A percentile compares a stretch with the other conserved stretches of the same genome.
These are phyloP conservation scores for Drosophila ogumai DNA, from an alignment of 1,140 invertebrate species.

Conservation along the genomic window DNA sequence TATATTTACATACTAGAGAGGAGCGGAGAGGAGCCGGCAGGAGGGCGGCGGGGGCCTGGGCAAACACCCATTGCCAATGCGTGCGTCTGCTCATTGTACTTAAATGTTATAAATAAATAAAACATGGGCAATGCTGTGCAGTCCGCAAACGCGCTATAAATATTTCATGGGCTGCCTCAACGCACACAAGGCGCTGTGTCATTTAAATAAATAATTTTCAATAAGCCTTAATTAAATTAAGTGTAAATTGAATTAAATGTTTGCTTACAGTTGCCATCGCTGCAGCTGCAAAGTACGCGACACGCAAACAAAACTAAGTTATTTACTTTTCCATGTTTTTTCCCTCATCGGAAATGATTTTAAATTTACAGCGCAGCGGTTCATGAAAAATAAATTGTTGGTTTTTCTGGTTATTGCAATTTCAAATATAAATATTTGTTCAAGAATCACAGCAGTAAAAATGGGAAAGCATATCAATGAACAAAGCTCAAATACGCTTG, in stretches of 20 bases:
- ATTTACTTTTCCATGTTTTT: slow-evolving; percentile 31
- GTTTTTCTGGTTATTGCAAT: slow-evolving; percentile 10
- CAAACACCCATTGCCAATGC: slow-evolving; percentile 58
- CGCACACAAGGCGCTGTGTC: slow-evolving; percentile 32
- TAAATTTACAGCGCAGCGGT: slow-evolving; percentile 6
- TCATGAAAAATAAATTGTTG: slow-evolving; percentile 17
- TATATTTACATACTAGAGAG: slow-evolving; percentile 64
- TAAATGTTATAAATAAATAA: slow-evolving; percentile 78
- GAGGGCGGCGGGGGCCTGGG: slow-evolving; percentile 34
- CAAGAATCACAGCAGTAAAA: not conserved
- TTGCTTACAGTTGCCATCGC: slow-evolving; percentile 25
- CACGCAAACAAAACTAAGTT: slow-evolving; percentile 17
- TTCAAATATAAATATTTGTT: slow-evolving; percentile 22
- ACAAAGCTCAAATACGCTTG: not conserved
- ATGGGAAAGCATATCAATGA: not conserved
- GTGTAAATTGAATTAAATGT: slow-evolving; percentile 73
- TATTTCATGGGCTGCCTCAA: slow-evolving; percentile 46
- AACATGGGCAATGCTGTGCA: slow-evolving; percentile 56
- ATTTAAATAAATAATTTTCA: slow-evolving; percentile 74
- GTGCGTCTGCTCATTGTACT: slow-evolving; percentile 60
- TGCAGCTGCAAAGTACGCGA: slow-evolving; percentile 21
- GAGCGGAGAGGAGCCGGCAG: not conserved
- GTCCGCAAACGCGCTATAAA: slow-evolving; percentile 53
- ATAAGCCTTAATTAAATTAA: slow-evolving; percentile 67
- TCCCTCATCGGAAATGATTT: not conserved